Evolutionary conservation across 1,140 invertebrate genomes (phyloP), one percentile per base, ranked within the genome.

Genomic region (Leptinotarsa texana): DNA sequence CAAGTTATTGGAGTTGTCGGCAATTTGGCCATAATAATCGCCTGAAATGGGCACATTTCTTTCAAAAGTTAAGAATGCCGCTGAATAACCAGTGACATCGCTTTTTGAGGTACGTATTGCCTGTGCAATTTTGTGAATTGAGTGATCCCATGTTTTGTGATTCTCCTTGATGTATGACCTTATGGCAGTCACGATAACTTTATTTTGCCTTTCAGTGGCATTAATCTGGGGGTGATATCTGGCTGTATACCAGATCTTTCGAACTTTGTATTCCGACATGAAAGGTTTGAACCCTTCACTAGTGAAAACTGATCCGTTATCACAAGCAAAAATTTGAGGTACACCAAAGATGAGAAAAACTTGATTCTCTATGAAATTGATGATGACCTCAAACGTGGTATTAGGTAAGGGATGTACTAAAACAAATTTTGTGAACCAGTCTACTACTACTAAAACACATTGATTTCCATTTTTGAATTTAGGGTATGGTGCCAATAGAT

Each of bases 331-430:
- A 62, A 69, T 48, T 24, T 75, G 75, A 15, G 79, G 77, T 27
- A 74, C 65, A 1, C 79, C 79, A 65, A 70, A 77, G 4, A 66
- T 51, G 0, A 80, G 49, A 74, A 80, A 80, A n/a, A 80, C 73
- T 8, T 77, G 33, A 42, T 77, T 68, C 72, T 77, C 75, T 67
- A 79, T 27, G 27, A 76, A 79, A n/a, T 74, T 78, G 17, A 69
- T 47, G 22, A 70, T 75, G 11, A 18, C 57, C 1, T 0, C 1
- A 51, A 13, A 51, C 3, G 49, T 51, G 49, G n/a, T 13, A 4
- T 11, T n/a, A 51, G 4, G 3, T 51, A 17, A 11, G 4, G 17
- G 70, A 1, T 77, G 76, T 8, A 77, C 69, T 22, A 77, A 61
- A 17, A 61, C 47, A 75, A 67, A 77, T 69, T 77, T 77, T 17